Evolutionary conservation across 2,888 invertebrate genomes (phyloP).

Genomic region (Rhaphigaster nebulosa): DNA sequence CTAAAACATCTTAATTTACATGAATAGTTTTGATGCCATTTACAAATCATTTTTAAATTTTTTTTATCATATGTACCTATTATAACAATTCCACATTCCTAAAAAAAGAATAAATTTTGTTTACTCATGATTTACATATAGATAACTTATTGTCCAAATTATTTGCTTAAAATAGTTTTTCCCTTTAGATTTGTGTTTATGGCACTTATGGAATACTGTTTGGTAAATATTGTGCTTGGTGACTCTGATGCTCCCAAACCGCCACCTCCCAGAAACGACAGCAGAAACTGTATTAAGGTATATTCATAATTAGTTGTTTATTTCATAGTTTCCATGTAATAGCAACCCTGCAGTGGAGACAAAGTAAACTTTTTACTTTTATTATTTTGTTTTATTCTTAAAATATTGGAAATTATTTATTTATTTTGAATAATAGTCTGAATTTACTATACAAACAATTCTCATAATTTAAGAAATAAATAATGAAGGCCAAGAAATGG

Average conservation of each 20-base stretch:
- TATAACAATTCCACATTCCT: not conserved
- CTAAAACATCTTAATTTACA: not conserved
- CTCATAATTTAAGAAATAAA: not conserved
- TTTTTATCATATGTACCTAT: not conserved
- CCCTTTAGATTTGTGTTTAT: conserved; percentile 85
- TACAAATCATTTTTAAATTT: not conserved
- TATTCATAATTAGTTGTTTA: not conserved
- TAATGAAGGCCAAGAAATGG: not conserved
- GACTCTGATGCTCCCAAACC: conserved; percentile 76
- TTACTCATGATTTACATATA: not conserved
- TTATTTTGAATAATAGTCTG: not conserved
- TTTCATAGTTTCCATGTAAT: not conserved
- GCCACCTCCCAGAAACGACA: conserved; percentile 71
- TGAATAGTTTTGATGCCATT: not conserved
- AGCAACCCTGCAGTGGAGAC: not conserved
- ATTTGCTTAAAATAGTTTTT: not conserved
- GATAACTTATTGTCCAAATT: not conserved
- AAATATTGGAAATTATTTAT: not conserved
- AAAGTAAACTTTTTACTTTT: not conserved
- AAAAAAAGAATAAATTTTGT: not conserved
- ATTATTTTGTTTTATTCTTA: not conserved
- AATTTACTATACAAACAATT: not conserved
- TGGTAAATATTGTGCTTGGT: conserved; percentile 87
- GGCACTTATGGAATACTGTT: conserved; percentile 93
- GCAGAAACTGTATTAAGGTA: conserved; percentile 55